Conservation (phyloP, 2,113 vertebrate genomes). For the Dicentrarchus labrax region DNA sequence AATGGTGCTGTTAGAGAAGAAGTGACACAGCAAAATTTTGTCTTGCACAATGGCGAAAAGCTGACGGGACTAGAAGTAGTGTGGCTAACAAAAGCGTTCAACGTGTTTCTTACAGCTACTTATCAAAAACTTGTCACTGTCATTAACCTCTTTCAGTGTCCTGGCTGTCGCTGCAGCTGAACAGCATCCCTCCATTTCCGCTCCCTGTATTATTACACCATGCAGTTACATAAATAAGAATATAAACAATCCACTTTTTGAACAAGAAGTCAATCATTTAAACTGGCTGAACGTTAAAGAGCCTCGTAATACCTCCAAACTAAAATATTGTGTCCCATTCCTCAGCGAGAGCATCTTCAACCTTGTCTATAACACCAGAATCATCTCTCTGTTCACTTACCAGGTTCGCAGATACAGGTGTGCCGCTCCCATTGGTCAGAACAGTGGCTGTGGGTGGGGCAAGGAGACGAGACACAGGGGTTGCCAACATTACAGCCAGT, state of each 20-base stretch:
- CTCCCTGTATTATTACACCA: background rate
- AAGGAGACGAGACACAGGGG: slow-evolving; percentile 91
- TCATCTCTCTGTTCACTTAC: slow-evolving; percentile 78
- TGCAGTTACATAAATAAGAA: background rate
- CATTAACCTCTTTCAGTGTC: background rate
- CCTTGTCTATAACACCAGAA: background rate
- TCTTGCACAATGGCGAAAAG: background rate
- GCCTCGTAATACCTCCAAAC: background rate
- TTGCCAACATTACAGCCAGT: slow-evolving; percentile 89
- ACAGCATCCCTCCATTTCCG: background rate
- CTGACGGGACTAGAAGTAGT: background rate
- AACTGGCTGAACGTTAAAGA: background rate
- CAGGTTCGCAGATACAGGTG: slow-evolving; percentile 91
- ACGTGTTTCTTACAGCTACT: background rate
- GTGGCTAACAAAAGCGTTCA: background rate
- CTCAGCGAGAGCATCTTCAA: background rate
- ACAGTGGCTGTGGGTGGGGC: slow-evolving; percentile 91
- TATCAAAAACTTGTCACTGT: background rate
- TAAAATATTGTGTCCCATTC: no score
- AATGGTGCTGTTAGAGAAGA: background rate
- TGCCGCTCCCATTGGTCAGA: slow-evolving; percentile 93
- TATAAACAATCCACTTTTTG: background rate
- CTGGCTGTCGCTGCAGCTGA: background rate
- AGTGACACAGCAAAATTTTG: background rate
- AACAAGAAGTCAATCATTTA: background rate